Base-by-base conservation (phyloP, 2,888 invertebrate species). In the Diaphora mendica region DNA sequence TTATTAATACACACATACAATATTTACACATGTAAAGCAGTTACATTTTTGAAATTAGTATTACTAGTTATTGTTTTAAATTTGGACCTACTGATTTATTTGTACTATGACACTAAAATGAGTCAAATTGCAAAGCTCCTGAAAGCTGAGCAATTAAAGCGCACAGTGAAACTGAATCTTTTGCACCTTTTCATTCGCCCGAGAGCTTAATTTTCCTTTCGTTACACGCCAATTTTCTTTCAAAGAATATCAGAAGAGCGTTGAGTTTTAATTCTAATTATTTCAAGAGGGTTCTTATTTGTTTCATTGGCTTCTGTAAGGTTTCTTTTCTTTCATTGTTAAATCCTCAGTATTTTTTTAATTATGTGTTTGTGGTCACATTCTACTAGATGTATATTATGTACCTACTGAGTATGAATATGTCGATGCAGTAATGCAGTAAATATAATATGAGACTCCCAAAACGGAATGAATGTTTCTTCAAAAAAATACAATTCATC, bases 181-280 rank as follows among this genome's bases (percentile, higher is more conserved):
- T 84, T 81, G 70, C 85, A 84, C 84, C 86, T 85, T 79, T 83
- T 81, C 79, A 83, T 83, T 81, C 78, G 73, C 78, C 77, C 70
- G 77, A 85, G 80, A 70, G 83, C 82, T 89, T 88, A 83, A 89
- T 89, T 88, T 88, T 86, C 86, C 84, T 86, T 84, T 86, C 84
- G 71, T 81, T 81, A 74, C 55, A 79, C 77, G 66, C 75, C 77
- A 83, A 83, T 83, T 76, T 76, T 77, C 77, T 71, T 77, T 74
- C 59, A 80, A 75, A 83, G 71, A 77, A 76, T 78, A 73, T 73
- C 76, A 72, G 48, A 69, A 33, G 42, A 23, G 70, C 71, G 42
- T 62, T 62, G 42, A 35, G 51, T 69, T 69, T 77, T 69, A 77
- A 71, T 70, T 70, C 20, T 69, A 70, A 70, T 66, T 70, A 73